A percentile compares a stretch with the other conserved stretches of the same genome.
phyloP scores from a whole-genome alignment of 2,888 invertebrate genomes.

The Pseudoips prasinana region DNA sequence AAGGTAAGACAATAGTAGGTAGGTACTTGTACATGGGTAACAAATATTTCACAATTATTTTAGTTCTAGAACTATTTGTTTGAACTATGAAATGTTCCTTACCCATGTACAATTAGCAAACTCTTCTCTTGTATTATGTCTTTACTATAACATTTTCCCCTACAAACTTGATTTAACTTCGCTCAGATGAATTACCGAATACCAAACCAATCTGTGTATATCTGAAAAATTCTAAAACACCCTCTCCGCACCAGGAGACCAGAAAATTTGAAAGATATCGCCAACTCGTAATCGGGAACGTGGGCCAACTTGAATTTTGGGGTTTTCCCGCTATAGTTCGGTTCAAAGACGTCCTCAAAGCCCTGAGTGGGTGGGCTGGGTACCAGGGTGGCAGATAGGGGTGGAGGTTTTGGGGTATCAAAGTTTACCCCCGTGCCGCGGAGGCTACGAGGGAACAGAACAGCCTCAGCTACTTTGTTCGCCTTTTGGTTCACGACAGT shows the following conservation, averaged over 20 bases:
- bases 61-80: too few species aligned
- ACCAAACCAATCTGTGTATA: slow-evolving; percentile 14
- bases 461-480: slow-evolving; percentile 71
- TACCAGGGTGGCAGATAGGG: slow-evolving; percentile 63
- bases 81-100: too few species aligned
- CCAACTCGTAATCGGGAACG: slow-evolving; percentile 75
- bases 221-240: slow-evolving; percentile 25
- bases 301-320: slow-evolving; percentile 73
- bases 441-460: slow-evolving; percentile 58
- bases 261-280: slow-evolving; percentile 76
- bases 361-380: slow-evolving; percentile 69
- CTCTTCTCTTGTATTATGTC: too few species aligned
- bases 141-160: too few species aligned
- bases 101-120: too few species aligned
- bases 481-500: slow-evolving; percentile 78
- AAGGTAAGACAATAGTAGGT: too few species aligned
- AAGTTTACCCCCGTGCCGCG: slow-evolving; percentile 75
- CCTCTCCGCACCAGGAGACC: slow-evolving; percentile 53
- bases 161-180: too few species aligned
- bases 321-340: slow-evolving; percentile 77
- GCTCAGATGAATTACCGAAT: background rate
- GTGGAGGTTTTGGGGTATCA: slow-evolving; percentile 68
- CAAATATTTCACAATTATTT: too few species aligned
- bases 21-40: too few species aligned
- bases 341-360: slow-evolving; percentile 80